Percentiles rank a stretch among this genome's conserved stretches.
phyloP scores from a whole-genome alignment of 2,797 vertebrate species.

The Muscicapa striata region DNA sequence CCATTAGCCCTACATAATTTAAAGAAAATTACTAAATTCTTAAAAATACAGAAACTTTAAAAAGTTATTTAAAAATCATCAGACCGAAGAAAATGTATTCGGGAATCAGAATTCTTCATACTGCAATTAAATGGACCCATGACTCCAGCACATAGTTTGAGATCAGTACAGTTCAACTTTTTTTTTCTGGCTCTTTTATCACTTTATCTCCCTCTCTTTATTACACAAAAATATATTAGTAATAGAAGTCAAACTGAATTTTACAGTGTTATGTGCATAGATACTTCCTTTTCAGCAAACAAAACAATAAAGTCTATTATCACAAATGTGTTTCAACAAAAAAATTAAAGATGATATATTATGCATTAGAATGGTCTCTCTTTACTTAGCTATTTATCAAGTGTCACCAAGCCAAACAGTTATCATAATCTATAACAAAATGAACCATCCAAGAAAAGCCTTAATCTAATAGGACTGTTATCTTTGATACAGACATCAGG shows the following conservation, averaged over 20 bases:
- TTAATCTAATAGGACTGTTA: not conserved
- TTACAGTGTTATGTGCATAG: not conserved
- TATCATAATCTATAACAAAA: not conserved
- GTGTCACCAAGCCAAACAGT: not conserved
- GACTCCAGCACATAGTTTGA: not conserved
- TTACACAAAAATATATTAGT: not conserved
- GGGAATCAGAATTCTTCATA: not conserved
- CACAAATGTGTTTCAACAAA: not conserved
- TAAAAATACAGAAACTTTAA: not conserved
- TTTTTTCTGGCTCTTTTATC: not conserved
- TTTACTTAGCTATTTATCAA: not conserved
- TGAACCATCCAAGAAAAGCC: not conserved
- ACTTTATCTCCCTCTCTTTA: not conserved
- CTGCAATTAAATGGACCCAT: not conserved
- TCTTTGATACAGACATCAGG: not conserved
- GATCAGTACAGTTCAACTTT: not conserved
- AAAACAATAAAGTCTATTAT: not conserved
- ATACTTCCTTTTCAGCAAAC: not conserved
- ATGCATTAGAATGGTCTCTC: not conserved
- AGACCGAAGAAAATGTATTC: not conserved
- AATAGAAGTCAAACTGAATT: not conserved
- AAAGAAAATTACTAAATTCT: not conserved
- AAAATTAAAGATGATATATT: not conserved
- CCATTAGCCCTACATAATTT: not conserved
- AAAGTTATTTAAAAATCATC: not conserved